A percentile compares a stretch with the other conserved stretches of the same genome.
These are phyloP conservation scores for Drosophila grimshawi DNA, from an alignment of 1,140 invertebrate genomes.

Conservation along the genomic window DNA sequence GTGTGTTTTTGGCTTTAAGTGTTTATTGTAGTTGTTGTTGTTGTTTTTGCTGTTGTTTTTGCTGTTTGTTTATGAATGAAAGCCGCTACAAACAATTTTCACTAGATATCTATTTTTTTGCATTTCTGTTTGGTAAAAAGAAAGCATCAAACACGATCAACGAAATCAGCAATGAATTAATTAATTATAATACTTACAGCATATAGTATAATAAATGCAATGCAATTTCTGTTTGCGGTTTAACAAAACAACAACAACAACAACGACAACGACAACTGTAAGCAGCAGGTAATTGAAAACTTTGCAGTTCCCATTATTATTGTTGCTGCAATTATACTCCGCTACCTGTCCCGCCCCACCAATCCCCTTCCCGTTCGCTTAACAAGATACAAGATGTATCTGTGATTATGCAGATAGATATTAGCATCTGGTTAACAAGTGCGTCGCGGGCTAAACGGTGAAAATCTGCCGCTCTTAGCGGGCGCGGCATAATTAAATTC, in stretches of 20 bases:
- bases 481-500: slow-evolving; percentile 75
- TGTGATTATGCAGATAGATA: slow-evolving; percentile 51
- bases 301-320: slow-evolving; percentile 67
- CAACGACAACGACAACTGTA: slow-evolving; percentile 38
- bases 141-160: slow-evolving; percentile 44
- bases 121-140: slow-evolving; percentile 35
- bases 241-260: slow-evolving; percentile 42
- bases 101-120: slow-evolving; percentile 16
- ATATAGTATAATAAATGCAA: slow-evolving; percentile 70
- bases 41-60: slow-evolving; percentile 19
- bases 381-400: not conserved
- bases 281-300: slow-evolving; percentile 72
- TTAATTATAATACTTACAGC: slow-evolving; percentile 51
- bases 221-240: slow-evolving; percentile 69
- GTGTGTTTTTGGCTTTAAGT: slow-evolving; percentile 41
- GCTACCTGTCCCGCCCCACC: not conserved
- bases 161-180: slow-evolving; percentile 29
- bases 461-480: slow-evolving; percentile 69
- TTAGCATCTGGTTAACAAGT: slow-evolving; percentile 81
- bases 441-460: slow-evolving; percentile 76
- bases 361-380: not conserved
- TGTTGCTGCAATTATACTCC: slow-evolving; percentile 58
- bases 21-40: slow-evolving; percentile 8
- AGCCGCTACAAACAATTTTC: slow-evolving; percentile 52
- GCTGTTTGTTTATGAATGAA: slow-evolving; percentile 63